These are phyloP conservation scores for Ailurus styani DNA, from an alignment of 2,113 vertebrate species.

Conservation along the genomic window DNA sequence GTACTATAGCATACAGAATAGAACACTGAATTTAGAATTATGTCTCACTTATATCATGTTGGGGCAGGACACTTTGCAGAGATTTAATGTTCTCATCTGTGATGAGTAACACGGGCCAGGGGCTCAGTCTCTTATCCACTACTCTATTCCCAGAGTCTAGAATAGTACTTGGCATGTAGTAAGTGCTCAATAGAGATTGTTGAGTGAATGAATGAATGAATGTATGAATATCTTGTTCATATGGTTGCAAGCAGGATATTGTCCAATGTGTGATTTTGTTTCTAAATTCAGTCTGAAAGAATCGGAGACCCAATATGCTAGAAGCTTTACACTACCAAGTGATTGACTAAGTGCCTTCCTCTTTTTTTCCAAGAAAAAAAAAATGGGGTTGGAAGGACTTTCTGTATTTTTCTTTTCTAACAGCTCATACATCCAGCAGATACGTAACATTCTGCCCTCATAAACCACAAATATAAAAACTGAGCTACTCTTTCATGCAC, in stretches of 20 bases:
- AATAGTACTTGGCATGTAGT: background rate
- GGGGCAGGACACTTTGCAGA: background rate
- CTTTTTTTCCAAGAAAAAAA: background rate
- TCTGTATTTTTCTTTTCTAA: background rate
- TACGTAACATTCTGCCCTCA: background rate
- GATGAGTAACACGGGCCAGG: background rate
- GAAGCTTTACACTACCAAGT: background rate
- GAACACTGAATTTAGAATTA: background rate
- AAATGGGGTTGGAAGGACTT: background rate
- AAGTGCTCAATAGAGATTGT: background rate
- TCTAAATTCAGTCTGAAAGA: conserved; percentile 18
- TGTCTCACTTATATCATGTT: background rate
- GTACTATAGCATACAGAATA: background rate
- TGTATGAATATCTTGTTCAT: background rate
- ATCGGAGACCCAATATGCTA: background rate
- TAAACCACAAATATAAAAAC: background rate
- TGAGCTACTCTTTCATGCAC: background rate
- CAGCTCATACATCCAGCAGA: background rate
- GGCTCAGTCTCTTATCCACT: background rate
- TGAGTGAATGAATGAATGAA: background rate
- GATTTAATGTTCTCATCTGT: background rate
- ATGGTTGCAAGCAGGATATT: background rate
- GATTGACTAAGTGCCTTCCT: background rate
- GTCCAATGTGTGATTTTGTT: background rate
- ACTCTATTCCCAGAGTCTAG: background rate